Base-by-base conservation (phyloP, 2,113 vertebrate species). In the Lepisosteus osseus region DNA sequence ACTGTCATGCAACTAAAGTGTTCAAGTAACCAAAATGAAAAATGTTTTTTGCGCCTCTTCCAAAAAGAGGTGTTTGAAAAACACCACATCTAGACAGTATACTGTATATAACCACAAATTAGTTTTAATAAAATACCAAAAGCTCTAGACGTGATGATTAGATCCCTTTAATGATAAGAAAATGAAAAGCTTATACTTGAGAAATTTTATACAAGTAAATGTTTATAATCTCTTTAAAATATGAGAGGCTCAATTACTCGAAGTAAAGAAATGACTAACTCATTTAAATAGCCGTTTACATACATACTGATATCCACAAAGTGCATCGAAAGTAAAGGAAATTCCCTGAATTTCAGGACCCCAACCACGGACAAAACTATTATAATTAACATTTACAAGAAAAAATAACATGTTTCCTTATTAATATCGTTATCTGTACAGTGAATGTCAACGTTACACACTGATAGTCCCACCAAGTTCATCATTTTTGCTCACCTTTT, bases 221-320 rank as follows among this genome's bases (percentile, higher is more conserved):
- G 96, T 96, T 96, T 98, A 97, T 95, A 95, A 94, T 94, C 96
- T 95, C 90, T 93, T 92, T 89, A 94, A 92, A 88, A 77, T 59
- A 86, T 88, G 89, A 90, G 55, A 55, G 63, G 63, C 71, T 59
- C 57, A 72, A 57, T 73, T 73, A 57, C 67, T 75, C 63, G 71
- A 86, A 95, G 90, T 89, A 96, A 95, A 91, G 89, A 94, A 95
- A 97, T 90, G 92, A 88, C 92, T 93, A 97, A 97, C 94, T 95
- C 91, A 95, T 93, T 91, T 94, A 95, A 95, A 96, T 97, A 98
- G 87, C 94, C 90, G 96, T 95, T 92, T 95, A 98, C 96, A 96
- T 97, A 99, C 97, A 98, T 98, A 95, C 92, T 88, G 93, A 95
- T 93, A 97, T 98, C 94, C 95, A 99, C 97, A 98, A 99, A 98